A percentile compares a stretch with the other conserved stretches of the same genome.
These are phyloP conservation scores for Spea hammondii DNA, from an alignment of 2,797 vertebrate genomes.

Conservation along the genomic window DNA sequence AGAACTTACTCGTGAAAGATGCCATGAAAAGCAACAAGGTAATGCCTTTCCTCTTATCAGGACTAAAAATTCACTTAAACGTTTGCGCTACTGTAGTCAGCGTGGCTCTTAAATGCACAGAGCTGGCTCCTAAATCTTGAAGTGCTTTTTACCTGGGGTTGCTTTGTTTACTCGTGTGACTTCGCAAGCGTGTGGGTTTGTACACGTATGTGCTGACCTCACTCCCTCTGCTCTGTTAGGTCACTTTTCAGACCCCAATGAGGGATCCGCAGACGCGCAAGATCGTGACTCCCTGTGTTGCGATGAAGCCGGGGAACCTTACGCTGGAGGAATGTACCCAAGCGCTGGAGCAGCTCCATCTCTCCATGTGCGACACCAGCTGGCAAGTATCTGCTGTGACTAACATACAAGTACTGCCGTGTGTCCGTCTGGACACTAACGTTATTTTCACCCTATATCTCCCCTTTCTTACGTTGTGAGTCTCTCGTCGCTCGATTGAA, in stretches of 20 bases:
- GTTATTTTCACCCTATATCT: too few species aligned
- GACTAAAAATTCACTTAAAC: too few species aligned
- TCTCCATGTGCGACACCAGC: background rate
- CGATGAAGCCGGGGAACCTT: constrained; percentile 60
- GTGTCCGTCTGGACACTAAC: too few species aligned
- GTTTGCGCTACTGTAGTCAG: background rate
- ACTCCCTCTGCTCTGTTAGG: constrained; percentile 64
- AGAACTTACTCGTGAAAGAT: constrained; percentile 80
- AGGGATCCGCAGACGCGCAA: constrained; percentile 84
- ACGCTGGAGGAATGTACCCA: constrained; percentile 59
- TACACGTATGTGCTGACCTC: too few species aligned
- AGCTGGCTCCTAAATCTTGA: too few species aligned
- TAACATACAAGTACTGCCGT: too few species aligned
- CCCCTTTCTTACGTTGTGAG: too few species aligned
- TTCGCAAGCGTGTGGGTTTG: too few species aligned
- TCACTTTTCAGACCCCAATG: constrained; percentile 92
- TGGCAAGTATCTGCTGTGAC: constrained; percentile 77
- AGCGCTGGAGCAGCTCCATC: constrained; percentile 56
- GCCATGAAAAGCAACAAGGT: constrained; percentile 79
- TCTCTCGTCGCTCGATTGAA: too few species aligned
- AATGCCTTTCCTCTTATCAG: background rate
- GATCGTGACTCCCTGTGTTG: constrained; percentile 77
- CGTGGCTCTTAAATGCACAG: background rate
- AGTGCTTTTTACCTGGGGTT: too few species aligned
- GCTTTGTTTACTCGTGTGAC: too few species aligned